Evolutionary conservation across 2,888 invertebrate genomes (phyloP).

Genomic region (Coenonympha arcania): DNA sequence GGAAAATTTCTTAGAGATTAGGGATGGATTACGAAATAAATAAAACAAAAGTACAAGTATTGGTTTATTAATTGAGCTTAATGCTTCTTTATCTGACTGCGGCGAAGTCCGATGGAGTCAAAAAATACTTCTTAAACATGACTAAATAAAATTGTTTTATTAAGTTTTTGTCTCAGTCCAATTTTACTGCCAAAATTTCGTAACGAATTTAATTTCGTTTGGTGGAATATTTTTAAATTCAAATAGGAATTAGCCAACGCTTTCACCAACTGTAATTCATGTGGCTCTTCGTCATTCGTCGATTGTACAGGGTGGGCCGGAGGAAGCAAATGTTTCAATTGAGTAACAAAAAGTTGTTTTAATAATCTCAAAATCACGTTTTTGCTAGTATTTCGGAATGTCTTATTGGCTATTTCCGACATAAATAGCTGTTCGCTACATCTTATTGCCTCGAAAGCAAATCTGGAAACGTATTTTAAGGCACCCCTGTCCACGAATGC

Average conservation of each 20-base stretch:
- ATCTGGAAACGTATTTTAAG: slow-evolving; percentile 4
- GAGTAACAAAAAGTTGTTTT: neutral
- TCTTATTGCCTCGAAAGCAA: slow-evolving; percentile 4
- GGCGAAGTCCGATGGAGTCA: too few species aligned
- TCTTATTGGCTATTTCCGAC: neutral
- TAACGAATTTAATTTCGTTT: slow-evolving; percentile 2
- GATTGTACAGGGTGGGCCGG: neutral
- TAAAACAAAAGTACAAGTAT: too few species aligned
- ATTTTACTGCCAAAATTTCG: neutral
- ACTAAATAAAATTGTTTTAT: neutral
- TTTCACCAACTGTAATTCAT: slow-evolving; percentile 1
- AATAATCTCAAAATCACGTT: neutral
- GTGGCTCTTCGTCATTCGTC: neutral
- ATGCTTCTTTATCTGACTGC: too few species aligned
- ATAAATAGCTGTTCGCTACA: slow-evolving; percentile 4
- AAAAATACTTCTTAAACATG: neutral
- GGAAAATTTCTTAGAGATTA: neutral
- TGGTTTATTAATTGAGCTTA: too few species aligned
- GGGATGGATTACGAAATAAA: neutral
- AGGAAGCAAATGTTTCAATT: neutral
- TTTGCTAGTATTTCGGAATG: neutral
- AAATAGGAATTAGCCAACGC: too few species aligned
- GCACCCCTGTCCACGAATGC: too few species aligned
- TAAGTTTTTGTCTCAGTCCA: neutral
- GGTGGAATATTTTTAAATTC: too few species aligned